Base-by-base conservation (phyloP, 2,113 vertebrate species). In the Heterocephalus glaber region DNA sequence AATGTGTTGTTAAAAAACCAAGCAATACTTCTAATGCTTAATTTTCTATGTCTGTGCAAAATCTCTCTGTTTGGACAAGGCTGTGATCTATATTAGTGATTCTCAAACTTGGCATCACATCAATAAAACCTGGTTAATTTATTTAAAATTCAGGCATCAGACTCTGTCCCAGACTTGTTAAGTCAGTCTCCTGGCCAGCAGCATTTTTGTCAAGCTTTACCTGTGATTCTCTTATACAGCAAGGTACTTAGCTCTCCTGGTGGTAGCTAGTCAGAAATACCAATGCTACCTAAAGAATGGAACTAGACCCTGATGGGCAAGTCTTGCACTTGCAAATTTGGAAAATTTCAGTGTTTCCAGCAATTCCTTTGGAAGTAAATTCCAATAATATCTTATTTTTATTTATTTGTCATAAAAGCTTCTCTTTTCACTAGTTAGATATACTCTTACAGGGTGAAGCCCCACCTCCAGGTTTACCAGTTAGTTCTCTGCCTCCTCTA, bases 41-140 rank as follows among this genome's bases (percentile, higher is more conserved):
- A 60, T 90, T 95, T 83, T 86, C 94, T 86, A 54, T 8, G 86
- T 52, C 93, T 95, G 60, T 89, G 65, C 56, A 94, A 90, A 96
- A 66, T 90, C 76, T 87, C 65, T 95, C 63, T 95, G 93, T 97
- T 88, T 95, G 52, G 94, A 95, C 80, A 92, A 93, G 79, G 68
- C 41, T 16, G 16, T 93, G 87, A 90, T 92, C 90, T 76, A 86
- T 94, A 65, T 81, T 68, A 90, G 85, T 33, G 56, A 79, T 91
- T 88, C 47, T 92, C 82, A 92, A 89, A 92, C 49, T 54, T 83
- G 89, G 89, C 60, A 90, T 70, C 14, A 52, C 82, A 80, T 95
- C 88, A 68, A 33, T 89, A 86, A 90, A 94, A 89, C 77, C 77
- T 58, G 56, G 95, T 66, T 56, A 82, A 80, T 89, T 80, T 91